Base-by-base conservation (phyloP, 2,797 vertebrate species). In the Schizothorax lantsangensis region DNA sequence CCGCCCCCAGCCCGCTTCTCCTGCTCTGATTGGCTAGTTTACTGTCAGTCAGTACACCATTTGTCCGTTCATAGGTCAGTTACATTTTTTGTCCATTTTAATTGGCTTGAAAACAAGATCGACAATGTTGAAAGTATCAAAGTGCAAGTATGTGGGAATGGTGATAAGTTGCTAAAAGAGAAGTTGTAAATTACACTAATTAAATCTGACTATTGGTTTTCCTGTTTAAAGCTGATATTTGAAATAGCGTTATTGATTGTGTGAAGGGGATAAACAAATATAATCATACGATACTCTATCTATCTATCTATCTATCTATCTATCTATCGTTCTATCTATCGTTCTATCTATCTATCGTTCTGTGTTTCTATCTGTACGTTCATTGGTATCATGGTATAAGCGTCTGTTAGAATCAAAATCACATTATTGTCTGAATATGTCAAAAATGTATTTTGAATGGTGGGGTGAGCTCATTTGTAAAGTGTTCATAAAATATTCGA, bases 81-180 rank as follows among this genome's bases (percentile, higher is more conserved):
- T 87, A 78, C 52, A n/a, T 45, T 40, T 52, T 74, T 40, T 72
- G 19, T 21, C 36, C 8, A 26, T n/a, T 88, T 66, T 85, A 75
- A 88, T 91, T 91, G 88, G 87, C 64, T 84, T 54, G 33, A 82
- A 33, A 38, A 57, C 45, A 26, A 71, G 47, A 81, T 23, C 49
- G 72, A 57, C 80, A 36, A 8, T 11, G 79, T 26, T 69, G 64
- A 59, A 83, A 83, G 80, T 78, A 83, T 83, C 62, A 59, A 87
- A 83, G 71, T 71, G 19, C 64, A 79, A 79, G 66, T 59, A 38
- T 73, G 68, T 40, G 14, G 38, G n/a, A 36, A 73, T 38, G 12
- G 9, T 10, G 19, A 45, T 57, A 69, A 54, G 1, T 79, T 57
- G 17, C 23, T 4, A 15, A 30, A 77, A 36, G 30, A 64, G 52